Conservation (phyloP, 2,113 vertebrate genomes). For the Chloropsis cyanopogon region DNA sequence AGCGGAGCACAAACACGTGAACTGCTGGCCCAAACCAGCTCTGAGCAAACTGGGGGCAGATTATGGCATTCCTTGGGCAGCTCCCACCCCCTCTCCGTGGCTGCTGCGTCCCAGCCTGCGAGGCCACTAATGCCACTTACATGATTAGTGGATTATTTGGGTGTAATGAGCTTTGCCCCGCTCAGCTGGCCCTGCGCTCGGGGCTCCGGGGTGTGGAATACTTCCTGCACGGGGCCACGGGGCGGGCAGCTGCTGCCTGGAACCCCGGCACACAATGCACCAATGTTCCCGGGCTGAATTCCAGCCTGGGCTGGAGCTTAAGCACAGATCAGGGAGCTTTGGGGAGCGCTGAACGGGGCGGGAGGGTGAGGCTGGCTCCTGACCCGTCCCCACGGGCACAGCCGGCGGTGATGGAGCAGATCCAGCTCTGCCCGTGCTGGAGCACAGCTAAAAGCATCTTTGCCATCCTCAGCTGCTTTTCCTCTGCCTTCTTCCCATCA, state of each 20-base stretch:
- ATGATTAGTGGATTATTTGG: slow-evolving; percentile 64
- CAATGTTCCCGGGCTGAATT: slow-evolving; percentile 13
- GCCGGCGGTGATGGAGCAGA: not conserved
- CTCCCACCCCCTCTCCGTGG: not conserved
- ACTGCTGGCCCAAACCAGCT: not conserved
- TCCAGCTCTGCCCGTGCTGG: not conserved
- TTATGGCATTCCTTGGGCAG: slow-evolving; percentile 38
- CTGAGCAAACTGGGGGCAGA: not conserved
- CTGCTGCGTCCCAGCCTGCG: not conserved
- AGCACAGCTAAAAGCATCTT: not conserved
- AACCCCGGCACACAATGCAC: slow-evolving; percentile 28
- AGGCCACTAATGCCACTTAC: slow-evolving; percentile 59
- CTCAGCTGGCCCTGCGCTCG: slow-evolving; percentile 31
- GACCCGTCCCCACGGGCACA: not conserved
- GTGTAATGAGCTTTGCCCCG: slow-evolving; percentile 66
- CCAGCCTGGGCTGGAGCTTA: not conserved
- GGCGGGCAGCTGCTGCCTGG: not conserved
- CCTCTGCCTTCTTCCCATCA: not conserved
- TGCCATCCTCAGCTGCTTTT: not conserved
- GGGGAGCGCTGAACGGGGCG: not conserved
- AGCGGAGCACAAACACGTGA: not conserved
- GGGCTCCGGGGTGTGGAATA: slow-evolving; percentile 28
- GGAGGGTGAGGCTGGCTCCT: not conserved
- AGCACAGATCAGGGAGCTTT: not conserved
- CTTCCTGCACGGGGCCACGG: slow-evolving; percentile 29